Percentiles rank a stretch among this genome's conserved stretches.
Evolutionary conservation across 2,113 vertebrate genomes (phyloP).

Genomic region (Capra hircus): DNA sequence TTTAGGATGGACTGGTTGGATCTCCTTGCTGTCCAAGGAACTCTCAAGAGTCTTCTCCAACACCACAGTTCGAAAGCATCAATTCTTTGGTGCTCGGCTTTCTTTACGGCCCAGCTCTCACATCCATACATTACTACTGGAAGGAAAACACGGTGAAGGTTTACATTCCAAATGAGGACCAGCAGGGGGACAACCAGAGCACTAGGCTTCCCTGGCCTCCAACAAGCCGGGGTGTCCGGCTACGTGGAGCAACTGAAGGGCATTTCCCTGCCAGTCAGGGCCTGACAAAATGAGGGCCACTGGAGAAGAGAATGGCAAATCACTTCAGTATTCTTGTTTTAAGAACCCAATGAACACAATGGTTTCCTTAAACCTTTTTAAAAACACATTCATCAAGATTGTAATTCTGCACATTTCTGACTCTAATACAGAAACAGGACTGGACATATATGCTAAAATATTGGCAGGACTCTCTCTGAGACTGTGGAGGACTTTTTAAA

Average conservation of each 20-base stretch:
- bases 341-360: not conserved
- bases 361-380: not conserved
- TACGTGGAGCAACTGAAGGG: not conserved
- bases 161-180: not conserved
- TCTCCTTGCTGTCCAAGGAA: not conserved
- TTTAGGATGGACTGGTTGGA: not conserved
- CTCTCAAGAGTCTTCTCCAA: not conserved
- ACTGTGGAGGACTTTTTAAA: not conserved
- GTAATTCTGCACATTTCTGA: not conserved
- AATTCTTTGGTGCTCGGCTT: not conserved
- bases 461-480: not conserved
- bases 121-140: not conserved
- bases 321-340: not conserved
- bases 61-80: not conserved
- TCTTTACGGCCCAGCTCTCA: not conserved
- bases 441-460: not conserved
- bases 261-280: not conserved
- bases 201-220: not conserved
- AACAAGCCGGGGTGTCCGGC: accelerated
- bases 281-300: not conserved
- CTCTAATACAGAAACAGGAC: not conserved
- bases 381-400: not conserved
- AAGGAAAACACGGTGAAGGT: not conserved
- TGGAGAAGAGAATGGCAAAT: not conserved
- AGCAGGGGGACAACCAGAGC: not conserved